Evolutionary conservation across 2,888 invertebrate species (phyloP).

Genomic region (Pseudococcus viburni): DNA sequence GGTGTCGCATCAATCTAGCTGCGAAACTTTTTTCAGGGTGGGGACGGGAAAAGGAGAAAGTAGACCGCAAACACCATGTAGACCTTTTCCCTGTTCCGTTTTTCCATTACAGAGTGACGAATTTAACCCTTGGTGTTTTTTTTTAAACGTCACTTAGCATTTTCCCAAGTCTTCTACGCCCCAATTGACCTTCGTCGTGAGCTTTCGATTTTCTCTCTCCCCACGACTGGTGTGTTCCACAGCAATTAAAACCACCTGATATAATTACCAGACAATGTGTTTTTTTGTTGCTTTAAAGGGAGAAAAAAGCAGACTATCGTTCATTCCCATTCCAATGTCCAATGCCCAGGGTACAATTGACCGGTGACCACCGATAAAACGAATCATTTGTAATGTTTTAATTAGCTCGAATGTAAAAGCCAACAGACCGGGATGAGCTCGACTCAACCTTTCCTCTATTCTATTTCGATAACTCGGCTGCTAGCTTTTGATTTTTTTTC

Average conservation of each 20-base stretch:
- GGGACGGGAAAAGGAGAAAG: not conserved
- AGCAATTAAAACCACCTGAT: not conserved
- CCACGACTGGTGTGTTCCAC: not conserved
- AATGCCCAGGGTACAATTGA: not conserved
- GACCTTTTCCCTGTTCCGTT: not conserved
- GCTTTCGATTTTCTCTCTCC: not conserved
- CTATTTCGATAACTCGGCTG: not conserved
- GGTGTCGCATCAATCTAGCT: not conserved
- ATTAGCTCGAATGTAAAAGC: not conserved
- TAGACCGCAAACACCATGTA: conserved; percentile 5
- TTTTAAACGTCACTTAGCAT: not conserved
- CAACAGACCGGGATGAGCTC: not conserved
- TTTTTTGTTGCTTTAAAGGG: not conserved
- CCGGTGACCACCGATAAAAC: not conserved
- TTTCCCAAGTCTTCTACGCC: not conserved
- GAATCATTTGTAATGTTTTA: conserved; percentile 19
- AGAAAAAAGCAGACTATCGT: not conserved
- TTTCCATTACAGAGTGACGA: not conserved
- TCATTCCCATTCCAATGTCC: no score
- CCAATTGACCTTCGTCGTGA: not conserved
- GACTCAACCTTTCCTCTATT: not conserved
- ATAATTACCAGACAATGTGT: not conserved
- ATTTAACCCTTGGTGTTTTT: not conserved
- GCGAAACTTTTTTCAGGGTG: not conserved
- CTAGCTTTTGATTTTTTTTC: not conserved